Evolutionary conservation across 2,888 invertebrate species (phyloP).

Genomic region (Pimpla rufipes): DNA sequence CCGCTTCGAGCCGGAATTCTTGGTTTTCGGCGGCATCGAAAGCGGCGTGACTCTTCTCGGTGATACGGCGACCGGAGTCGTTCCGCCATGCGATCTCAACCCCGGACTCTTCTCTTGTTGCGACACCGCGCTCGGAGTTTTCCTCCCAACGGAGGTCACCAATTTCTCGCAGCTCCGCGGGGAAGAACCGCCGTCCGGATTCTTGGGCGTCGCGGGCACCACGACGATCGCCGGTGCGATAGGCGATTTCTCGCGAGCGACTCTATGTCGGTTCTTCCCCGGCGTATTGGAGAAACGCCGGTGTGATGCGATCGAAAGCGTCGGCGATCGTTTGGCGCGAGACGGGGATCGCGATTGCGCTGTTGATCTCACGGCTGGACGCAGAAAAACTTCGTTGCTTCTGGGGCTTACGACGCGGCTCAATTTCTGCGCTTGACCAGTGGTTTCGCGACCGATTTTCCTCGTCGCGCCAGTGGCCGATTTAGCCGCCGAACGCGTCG

Average conservation of each 20-base stretch:
- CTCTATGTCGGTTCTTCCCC: neutral
- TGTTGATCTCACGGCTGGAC: neutral
- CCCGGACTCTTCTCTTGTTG: neutral
- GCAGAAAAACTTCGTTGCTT: neutral
- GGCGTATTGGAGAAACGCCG: neutral
- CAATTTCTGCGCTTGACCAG: neutral
- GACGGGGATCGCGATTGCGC: conserved; percentile 30
- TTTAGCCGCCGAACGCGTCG: neutral
- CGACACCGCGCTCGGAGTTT: neutral
- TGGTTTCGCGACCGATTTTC: neutral
- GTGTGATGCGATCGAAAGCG: neutral
- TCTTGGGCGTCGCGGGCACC: neutral
- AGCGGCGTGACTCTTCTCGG: neutral
- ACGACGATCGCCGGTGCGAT: neutral
- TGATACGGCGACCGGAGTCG: too few relatives aligned
- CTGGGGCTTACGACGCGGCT: neutral
- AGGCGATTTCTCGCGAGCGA: neutral
- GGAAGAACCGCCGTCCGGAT: neutral
- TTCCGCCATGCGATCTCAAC: neutral
- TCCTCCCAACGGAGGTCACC: neutral
- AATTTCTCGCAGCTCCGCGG: neutral
- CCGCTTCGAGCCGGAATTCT: neutral
- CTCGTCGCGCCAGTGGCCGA: neutral
- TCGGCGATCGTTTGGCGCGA: conserved; percentile 16
- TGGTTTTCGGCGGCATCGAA: neutral